Evolutionary conservation across 2,113 vertebrate genomes (phyloP).

Genomic region (Caranx ignobilis): DNA sequence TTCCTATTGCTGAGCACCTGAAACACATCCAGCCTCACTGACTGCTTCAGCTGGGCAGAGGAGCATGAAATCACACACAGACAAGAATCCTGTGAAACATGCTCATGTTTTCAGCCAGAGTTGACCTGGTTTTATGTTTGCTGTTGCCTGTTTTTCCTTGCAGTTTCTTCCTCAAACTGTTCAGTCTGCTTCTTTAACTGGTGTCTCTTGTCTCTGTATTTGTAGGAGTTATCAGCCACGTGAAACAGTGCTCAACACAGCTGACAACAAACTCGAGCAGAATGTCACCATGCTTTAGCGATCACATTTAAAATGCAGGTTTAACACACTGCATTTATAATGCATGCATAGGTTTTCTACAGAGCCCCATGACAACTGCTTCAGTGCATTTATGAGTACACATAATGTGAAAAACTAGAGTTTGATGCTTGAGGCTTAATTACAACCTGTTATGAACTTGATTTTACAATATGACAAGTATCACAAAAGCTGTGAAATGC

Average conservation of each 20-base stretch:
- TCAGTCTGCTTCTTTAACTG: not conserved
- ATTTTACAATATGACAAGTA: not conserved
- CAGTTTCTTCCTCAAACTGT: not conserved
- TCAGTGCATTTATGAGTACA: not conserved
- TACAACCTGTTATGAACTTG: not conserved
- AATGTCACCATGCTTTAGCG: not conserved
- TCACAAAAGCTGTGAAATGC: not conserved
- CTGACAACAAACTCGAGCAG: conserved; percentile 5
- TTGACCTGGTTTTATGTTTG: not conserved
- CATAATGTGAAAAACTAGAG: not conserved
- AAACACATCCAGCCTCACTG: conserved; percentile 35
- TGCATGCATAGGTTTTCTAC: conserved; percentile 9
- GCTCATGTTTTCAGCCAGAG: conserved; percentile 10
- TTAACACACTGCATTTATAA: conserved; percentile 39
- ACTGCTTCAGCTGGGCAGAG: conserved; percentile 11
- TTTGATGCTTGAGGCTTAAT: not conserved
- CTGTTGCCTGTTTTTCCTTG: not conserved
- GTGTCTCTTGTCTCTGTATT: not conserved
- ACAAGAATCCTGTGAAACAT: conserved; percentile 39
- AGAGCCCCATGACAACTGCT: conserved; percentile 4
- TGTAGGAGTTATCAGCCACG: not conserved
- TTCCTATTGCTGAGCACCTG: conserved; percentile 31
- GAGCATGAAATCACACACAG: conserved; percentile 28
- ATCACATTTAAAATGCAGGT: conserved; percentile 37
- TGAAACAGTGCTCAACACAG: not conserved